phyloP scores from a whole-genome alignment of 2,113 vertebrate species.

The Scopus umbretta region DNA sequence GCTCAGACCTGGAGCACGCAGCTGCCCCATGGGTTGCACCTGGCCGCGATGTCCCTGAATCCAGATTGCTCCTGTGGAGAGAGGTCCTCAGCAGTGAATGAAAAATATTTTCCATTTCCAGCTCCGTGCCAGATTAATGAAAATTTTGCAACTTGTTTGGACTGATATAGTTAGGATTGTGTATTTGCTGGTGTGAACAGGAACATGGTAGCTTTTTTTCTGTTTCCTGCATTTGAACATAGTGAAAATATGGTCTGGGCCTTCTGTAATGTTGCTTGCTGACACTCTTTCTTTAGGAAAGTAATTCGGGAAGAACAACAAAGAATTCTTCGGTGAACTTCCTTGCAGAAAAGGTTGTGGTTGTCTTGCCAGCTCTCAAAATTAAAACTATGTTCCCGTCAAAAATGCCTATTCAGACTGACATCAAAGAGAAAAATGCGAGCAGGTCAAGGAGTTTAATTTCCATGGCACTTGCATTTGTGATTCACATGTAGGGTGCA shows the following conservation, averaged over 20 bases:
- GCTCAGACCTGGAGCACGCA: neutral
- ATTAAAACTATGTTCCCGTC: conserved; percentile 53
- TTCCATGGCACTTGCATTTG: conserved; percentile 60
- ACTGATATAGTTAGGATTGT: no score
- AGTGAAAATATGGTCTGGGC: neutral
- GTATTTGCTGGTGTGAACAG: neutral
- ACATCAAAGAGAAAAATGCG: conserved; percentile 59
- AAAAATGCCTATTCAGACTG: conserved; percentile 64
- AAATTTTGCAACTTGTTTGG: neutral
- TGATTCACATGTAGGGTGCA: conserved; percentile 44
- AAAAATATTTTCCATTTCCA: neutral
- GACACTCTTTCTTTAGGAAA: neutral
- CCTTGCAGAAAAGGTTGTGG: conserved; percentile 21
- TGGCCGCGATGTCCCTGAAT: rapidly evolving
- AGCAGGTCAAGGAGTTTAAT: conserved; percentile 70
- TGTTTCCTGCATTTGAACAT: neutral
- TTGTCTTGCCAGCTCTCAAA: conserved; percentile 38
- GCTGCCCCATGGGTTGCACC: rapidly evolving
- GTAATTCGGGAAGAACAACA: neutral
- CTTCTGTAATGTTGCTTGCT: neutral
- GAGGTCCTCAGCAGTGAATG: neutral
- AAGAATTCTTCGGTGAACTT: neutral
- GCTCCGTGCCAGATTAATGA: neutral
- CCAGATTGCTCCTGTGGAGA: rapidly evolving
- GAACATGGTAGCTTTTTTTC: neutral